Evolutionary conservation across 2,797 vertebrate species (phyloP).

Genomic region (Masticophis lateralis): DNA sequence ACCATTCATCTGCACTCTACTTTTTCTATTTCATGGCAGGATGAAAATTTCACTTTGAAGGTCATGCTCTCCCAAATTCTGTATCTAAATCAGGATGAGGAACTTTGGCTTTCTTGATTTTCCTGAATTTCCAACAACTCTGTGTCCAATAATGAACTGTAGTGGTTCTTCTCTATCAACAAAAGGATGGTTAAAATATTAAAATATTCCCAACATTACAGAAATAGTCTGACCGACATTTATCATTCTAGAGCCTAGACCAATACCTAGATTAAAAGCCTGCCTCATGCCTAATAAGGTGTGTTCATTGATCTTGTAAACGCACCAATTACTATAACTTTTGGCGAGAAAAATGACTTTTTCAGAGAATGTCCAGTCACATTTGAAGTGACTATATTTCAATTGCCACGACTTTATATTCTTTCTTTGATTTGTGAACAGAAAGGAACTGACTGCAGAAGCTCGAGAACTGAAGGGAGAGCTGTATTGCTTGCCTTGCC

Average conservation of each 20-base stretch:
- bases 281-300: background rate
- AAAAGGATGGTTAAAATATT: background rate
- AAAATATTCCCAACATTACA: background rate
- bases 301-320: background rate
- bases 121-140: background rate
- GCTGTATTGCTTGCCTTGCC: slow-evolving; percentile 94
- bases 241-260: background rate
- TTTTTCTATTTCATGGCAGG: background rate
- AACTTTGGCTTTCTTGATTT: background rate
- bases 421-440: slow-evolving; percentile 60
- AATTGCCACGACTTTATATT: slow-evolving; percentile 17
- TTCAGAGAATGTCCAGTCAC: background rate
- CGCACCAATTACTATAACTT: background rate
- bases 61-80: background rate
- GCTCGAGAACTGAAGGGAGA: slow-evolving; percentile 94
- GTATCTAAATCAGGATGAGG: background rate
- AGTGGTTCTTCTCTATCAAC: background rate
- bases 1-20: background rate
- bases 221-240: background rate
- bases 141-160: background rate
- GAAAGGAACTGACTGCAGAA: slow-evolving; percentile 94
- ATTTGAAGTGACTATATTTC: background rate
- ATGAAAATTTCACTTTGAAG: background rate
- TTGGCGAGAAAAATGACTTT: background rate
- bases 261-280: background rate